Evolutionary conservation across 2,888 invertebrate genomes (phyloP).

Genomic region (Agonopterix alstromeriana): DNA sequence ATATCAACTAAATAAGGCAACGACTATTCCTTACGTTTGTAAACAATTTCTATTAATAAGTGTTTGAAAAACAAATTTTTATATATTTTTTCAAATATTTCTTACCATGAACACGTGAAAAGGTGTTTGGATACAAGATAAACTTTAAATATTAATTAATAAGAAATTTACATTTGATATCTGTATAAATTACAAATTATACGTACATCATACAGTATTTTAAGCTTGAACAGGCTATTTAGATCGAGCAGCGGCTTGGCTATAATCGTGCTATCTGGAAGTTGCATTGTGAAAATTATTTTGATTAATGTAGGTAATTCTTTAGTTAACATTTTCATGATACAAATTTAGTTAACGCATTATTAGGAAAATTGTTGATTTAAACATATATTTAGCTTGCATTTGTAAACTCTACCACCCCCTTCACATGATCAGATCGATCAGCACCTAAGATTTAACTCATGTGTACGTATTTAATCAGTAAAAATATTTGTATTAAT

Average conservation of each 20-base stretch:
- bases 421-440: conserved; percentile 20
- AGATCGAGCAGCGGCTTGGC: conserved; percentile 4
- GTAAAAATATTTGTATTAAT: conserved; percentile 32
- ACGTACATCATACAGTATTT: conserved; percentile 19
- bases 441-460: conserved; percentile 33
- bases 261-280: conserved; percentile 5
- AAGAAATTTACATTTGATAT: conserved; percentile 33
- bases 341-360: conserved; percentile 6
- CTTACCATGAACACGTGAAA: conserved; percentile 53
- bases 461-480: conserved; percentile 23
- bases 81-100: conserved; percentile 32
- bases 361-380: conserved; percentile 1
- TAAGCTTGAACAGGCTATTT: conserved; percentile 22
- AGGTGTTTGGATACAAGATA: conserved; percentile 33
- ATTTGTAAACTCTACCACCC: conserved; percentile 9
- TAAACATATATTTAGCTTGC: neutral
- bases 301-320: neutral
- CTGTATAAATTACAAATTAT: conserved; percentile 26
- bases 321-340: conserved; percentile 5
- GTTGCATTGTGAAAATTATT: conserved; percentile 2
- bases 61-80: conserved; percentile 35
- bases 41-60: conserved; percentile 49
- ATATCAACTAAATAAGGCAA: conserved; percentile 76
- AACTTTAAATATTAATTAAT: conserved; percentile 28
- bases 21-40: conserved; percentile 68